Base-by-base conservation (phyloP, 2,113 vertebrate genomes). In the Ploceus nigricollis region DNA sequence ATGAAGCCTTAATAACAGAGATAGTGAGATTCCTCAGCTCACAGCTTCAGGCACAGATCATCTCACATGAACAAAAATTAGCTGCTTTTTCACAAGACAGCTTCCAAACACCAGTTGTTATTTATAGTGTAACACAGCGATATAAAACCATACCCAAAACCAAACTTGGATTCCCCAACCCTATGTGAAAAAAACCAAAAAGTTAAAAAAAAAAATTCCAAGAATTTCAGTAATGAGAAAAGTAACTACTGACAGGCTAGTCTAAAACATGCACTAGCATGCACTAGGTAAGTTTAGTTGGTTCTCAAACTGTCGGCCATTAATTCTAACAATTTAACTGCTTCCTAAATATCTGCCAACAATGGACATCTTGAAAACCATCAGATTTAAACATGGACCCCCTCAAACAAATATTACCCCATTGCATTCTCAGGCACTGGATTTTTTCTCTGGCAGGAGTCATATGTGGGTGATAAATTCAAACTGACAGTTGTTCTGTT, bases 141-240 rank as follows among this genome's bases (percentile, higher is more conserved):
- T 21, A 66, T 54, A 95, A 97, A 97, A 92, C 54, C 54, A 80
- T 20, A 88, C 87, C 37, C 78, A 37, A 96, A 96, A 54, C 5
- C 40, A 65, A 44, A n/a, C 35, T 5, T 56, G 61, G 39, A 75
- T 18, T 31, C 14, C 68, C 68, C 44, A 93, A 57, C 17, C 5
- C 21, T 11, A 13, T 1, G 2, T 15, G 44, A 37, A 42, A 44
- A 61, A 57, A 42, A 1, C 8, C n/a, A n/a, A 6, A 47, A n/a
- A 23, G 24, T 9, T 17, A 48, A 39, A 37, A 33, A 27, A 8
- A 19, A 57, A 15, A 14, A 31, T 4, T 21, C 28, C 51, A 44
- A 42, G 11, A 14, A 39, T 35, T 81, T 33, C 66, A 56, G 6
- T 30, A 53, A 64, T 35, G 28, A 54, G 10, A 24, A 27, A 75